phyloP scores from a whole-genome alignment of 2,797 vertebrate species.

The Clarias pachynema region DNA sequence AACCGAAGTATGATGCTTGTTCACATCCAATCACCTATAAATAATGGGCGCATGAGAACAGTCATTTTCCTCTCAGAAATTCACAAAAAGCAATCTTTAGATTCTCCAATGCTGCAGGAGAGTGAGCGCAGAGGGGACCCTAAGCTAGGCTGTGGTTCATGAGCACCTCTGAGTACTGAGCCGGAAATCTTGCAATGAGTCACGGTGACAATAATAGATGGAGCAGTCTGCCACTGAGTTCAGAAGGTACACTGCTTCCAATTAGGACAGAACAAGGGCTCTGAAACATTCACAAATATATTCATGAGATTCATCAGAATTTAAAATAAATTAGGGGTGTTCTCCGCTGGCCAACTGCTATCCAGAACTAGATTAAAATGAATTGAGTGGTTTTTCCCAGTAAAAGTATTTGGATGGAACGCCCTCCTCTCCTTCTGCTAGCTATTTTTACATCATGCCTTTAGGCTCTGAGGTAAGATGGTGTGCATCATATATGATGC shows the following conservation, averaged over 20 bases:
- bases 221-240: slow-evolving; percentile 20
- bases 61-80: not conserved
- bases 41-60: not conserved
- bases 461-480: slow-evolving; percentile 16
- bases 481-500: slow-evolving; percentile 17
- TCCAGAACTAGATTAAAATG: slow-evolving; percentile 21
- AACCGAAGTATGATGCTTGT: not conserved
- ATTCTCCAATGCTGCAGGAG: slow-evolving; percentile 5
- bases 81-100: not conserved
- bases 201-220: slow-evolving; percentile 41
- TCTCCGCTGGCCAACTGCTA: not conserved
- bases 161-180: slow-evolving; percentile 26
- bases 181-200: slow-evolving; percentile 35
- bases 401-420: slow-evolving; percentile 4
- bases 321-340: slow-evolving; percentile 20
- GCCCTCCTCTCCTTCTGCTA: slow-evolving; percentile 5
- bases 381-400: not conserved
- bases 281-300: slow-evolving; percentile 21
- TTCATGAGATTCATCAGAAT: slow-evolving; percentile 13
- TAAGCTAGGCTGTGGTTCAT: not conserved
- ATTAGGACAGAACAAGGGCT: slow-evolving; percentile 9
- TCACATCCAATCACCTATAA: not conserved
- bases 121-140: not conserved
- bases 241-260: slow-evolving; percentile 34
- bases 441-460: slow-evolving; percentile 34